Percentiles rank a stretch among this genome's conserved stretches.
phyloP scores from a whole-genome alignment of 2,797 vertebrate genomes.

The Dallia pectoralis region DNA sequence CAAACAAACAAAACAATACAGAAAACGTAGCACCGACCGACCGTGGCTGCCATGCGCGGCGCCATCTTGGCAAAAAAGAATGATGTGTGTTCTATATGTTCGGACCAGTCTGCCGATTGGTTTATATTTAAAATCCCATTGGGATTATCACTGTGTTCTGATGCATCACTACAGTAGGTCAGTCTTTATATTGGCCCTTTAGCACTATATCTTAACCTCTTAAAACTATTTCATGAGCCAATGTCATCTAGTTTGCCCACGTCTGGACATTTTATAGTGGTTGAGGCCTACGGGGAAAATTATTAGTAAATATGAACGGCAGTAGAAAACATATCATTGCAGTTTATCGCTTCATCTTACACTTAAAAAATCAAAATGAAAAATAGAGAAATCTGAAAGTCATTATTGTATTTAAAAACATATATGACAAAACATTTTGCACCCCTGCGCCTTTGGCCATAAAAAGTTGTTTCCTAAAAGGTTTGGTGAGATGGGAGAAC shows the following conservation, averaged over 20 bases:
- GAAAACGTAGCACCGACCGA: too few species aligned
- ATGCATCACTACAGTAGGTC: conserved; percentile 42
- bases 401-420: too few species aligned
- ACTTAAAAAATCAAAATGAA: too few species aligned
- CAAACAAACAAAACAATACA: too few species aligned
- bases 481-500: too few species aligned
- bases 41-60: too few species aligned
- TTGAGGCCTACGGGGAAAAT: not conserved
- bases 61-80: not conserved
- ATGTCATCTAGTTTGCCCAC: conserved; percentile 39
- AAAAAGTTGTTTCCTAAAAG: too few species aligned
- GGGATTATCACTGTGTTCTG: conserved; percentile 37
- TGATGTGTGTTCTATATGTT: not conserved
- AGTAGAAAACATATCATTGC: too few species aligned
- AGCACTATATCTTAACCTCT: conserved; percentile 5
- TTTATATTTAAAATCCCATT: not conserved
- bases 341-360: not conserved
- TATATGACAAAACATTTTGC: too few species aligned
- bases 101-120: not conserved
- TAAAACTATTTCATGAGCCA: conserved; percentile 40
- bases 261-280: not conserved
- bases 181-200: conserved; percentile 35
- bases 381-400: too few species aligned
- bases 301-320: not conserved
- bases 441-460: too few species aligned